These are phyloP conservation scores for Mimachlamys varia DNA, from an alignment of 2,888 invertebrate genomes.

Conservation along the genomic window DNA sequence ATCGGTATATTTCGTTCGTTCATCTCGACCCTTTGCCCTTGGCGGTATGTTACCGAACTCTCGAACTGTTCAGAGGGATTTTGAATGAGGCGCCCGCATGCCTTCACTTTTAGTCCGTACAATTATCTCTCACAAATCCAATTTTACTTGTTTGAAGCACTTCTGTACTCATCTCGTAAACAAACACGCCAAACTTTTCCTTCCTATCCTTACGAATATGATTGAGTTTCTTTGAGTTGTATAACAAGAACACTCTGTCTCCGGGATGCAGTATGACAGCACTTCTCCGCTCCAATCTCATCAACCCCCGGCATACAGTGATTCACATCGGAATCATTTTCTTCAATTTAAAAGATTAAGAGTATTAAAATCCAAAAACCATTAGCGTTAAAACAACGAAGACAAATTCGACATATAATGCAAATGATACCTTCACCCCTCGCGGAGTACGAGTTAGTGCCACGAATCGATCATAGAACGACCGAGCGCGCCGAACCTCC, in stretches of 20 bases:
- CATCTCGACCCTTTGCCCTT: not conserved
- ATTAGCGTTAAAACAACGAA: conserved; percentile 14
- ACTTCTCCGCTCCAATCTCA: not conserved
- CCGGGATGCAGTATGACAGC: not conserved
- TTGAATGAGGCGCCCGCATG: not conserved
- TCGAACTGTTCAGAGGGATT: not conserved
- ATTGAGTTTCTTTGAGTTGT: not conserved
- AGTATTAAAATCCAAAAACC: not conserved
- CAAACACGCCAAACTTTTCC: not conserved
- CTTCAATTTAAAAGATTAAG: not conserved
- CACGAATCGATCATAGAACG: not conserved
- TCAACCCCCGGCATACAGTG: not conserved
- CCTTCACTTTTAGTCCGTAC: not conserved
- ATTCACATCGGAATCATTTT: not conserved
- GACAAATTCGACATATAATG: not conserved
- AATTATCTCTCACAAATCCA: not conserved
- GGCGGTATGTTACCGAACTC: not conserved
- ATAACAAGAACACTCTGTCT: not conserved
- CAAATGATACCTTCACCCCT: not conserved
- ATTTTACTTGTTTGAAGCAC: not conserved
- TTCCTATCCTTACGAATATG: not conserved
- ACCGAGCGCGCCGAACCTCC: not conserved
- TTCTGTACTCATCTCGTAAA: not conserved
- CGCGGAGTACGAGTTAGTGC: not conserved
- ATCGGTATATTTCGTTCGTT: no score